These are phyloP conservation scores for Motacilla tschutschensis DNA, from an alignment of 2,113 vertebrate genomes.

Conservation along the genomic window DNA sequence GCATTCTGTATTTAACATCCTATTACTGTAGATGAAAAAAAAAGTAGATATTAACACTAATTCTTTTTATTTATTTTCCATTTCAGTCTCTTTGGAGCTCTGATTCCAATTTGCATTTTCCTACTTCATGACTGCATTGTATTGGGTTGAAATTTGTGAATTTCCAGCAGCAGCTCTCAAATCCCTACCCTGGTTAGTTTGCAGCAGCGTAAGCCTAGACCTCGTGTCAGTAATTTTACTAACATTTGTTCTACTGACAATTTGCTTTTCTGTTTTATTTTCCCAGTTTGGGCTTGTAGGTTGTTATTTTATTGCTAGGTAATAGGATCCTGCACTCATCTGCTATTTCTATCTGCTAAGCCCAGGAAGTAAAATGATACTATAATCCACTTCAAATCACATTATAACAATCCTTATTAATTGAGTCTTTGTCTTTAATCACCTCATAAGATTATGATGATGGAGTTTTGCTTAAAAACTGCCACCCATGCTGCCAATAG, in stretches of 20 bases:
- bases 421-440: conserved; percentile 36
- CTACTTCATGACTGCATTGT: not conserved
- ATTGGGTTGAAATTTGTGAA: not conserved
- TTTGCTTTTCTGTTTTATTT: not conserved
- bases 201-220: not conserved
- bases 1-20: not conserved
- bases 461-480: not conserved
- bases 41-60: not conserved
- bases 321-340: not conserved
- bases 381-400: conserved; percentile 23
- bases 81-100: not conserved
- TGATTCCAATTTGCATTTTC: conserved; percentile 24
- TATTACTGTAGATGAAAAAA: not conserved
- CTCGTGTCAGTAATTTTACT: not conserved
- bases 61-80: conserved; percentile 31
- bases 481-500: not conserved
- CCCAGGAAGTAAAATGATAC: not conserved
- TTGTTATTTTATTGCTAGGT: not conserved
- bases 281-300: not conserved
- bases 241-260: not conserved
- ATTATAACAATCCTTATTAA: conserved; percentile 34
- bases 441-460: not conserved
- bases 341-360: not conserved
- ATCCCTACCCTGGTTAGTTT: not conserved
- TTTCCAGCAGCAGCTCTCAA: conserved; percentile 29